phyloP scores from a whole-genome alignment of 1,140 invertebrate genomes.

The Mizuhopecten yessoensis region DNA sequence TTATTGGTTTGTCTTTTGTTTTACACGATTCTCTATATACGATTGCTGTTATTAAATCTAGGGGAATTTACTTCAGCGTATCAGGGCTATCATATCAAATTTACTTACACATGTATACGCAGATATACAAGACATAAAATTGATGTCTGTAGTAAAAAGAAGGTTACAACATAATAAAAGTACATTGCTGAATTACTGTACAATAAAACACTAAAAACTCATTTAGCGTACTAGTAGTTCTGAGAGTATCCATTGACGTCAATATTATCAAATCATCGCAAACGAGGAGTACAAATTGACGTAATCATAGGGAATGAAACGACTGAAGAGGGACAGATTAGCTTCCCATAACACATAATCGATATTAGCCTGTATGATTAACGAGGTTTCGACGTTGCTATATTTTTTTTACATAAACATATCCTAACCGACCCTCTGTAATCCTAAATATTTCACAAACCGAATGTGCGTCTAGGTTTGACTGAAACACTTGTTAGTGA shows the following conservation, averaged over 20 bases:
- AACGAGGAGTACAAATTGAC: not conserved
- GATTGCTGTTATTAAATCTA: not conserved
- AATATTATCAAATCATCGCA: not conserved
- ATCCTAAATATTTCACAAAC: too few species aligned
- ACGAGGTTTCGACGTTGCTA: too few species aligned
- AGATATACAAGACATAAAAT: not conserved
- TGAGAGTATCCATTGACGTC: not conserved
- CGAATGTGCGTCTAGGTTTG: too few species aligned
- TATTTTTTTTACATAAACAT: too few species aligned
- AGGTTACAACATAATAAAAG: not conserved
- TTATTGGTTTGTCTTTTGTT: constrained; percentile 10
- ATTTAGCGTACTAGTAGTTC: too few species aligned
- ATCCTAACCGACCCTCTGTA: too few species aligned
- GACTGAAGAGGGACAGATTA: not conserved
- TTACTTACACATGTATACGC: too few species aligned
- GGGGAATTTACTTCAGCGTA: not conserved
- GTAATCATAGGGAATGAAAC: not conserved
- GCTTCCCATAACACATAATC: not conserved
- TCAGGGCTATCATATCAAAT: not conserved
- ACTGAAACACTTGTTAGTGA: too few species aligned
- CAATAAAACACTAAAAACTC: not conserved
- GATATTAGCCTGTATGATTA: not conserved
- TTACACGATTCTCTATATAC: not conserved
- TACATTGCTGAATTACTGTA: not conserved
- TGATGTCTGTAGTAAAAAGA: not conserved